Conservation (phyloP, 1,140 invertebrate species). For the Cyphomyrmex costatus region DNA sequence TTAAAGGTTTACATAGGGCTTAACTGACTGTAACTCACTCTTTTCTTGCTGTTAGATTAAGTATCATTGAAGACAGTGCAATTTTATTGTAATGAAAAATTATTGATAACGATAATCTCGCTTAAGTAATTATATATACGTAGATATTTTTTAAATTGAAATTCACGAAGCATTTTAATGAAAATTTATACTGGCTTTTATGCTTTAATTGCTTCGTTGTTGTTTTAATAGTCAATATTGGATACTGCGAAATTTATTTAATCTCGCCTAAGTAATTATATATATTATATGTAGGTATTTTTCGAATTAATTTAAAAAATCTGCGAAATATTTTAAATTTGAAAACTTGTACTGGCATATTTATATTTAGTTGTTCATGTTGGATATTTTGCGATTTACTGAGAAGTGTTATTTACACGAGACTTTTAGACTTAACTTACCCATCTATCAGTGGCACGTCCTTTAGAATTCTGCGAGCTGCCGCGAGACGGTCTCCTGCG, state of each 20-base stretch:
- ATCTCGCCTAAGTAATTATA: not conserved
- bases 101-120: not conserved
- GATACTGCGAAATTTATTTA: not conserved
- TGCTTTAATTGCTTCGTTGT: not conserved
- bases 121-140: not conserved
- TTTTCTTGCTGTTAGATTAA: not conserved
- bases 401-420: not conserved
- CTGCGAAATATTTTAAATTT: not conserved
- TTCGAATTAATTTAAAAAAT: not conserved
- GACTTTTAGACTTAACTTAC: constrained; percentile 75
- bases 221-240: not conserved
- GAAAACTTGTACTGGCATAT: not conserved
- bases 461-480: constrained; percentile 84
- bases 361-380: not conserved
- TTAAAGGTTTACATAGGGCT: no score
- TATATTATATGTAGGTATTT: not conserved
- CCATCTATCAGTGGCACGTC: constrained; percentile 86
- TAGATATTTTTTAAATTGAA: not conserved
- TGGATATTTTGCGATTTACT: not conserved
- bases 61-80: not conserved
- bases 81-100: not conserved
- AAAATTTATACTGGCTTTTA: not conserved
- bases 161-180: not conserved
- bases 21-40: not conserved
- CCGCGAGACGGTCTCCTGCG: constrained; percentile 84